Percentiles rank a stretch among this genome's conserved stretches.
These are phyloP conservation scores for Heptranchias perlo DNA, from an alignment of 2,113 vertebrate genomes.

Conservation along the genomic window DNA sequence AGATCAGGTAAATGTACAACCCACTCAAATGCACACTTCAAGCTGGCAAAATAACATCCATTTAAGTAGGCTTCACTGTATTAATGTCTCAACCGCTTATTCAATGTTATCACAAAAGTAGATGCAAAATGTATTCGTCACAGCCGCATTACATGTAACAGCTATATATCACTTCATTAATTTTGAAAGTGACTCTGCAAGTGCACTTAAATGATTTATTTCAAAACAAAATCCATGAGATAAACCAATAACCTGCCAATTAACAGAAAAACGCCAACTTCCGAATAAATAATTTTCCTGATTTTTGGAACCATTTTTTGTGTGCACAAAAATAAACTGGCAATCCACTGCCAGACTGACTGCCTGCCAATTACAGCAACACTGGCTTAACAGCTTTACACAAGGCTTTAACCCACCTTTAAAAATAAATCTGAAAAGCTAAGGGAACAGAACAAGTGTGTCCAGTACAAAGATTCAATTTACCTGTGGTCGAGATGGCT, in stretches of 20 bases:
- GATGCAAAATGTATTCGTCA: background rate
- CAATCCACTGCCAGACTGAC: background rate
- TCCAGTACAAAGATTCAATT: background rate
- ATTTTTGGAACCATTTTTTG: background rate
- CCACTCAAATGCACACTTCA: background rate
- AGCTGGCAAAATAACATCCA: too few relatives aligned
- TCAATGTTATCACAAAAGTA: background rate
- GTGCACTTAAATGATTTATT: background rate
- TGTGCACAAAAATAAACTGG: background rate
- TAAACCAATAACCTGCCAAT: background rate
- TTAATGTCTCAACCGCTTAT: background rate
- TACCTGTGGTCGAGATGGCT: conserved; percentile 96
- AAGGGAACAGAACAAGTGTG: background rate
- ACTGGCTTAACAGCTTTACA: background rate
- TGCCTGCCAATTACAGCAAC: background rate
- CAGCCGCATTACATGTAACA: background rate
- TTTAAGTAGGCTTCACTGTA: background rate
- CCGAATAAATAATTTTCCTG: background rate
- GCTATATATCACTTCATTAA: background rate
- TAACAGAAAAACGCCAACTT: background rate
- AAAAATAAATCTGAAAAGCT: background rate
- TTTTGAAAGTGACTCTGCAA: background rate
- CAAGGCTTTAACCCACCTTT: background rate
- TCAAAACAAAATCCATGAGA: background rate
- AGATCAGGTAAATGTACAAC: background rate